Evolutionary conservation across 2,888 invertebrate genomes (phyloP), one percentile per base, ranked within the genome.

Genomic region (Trachelus stipa): DNA sequence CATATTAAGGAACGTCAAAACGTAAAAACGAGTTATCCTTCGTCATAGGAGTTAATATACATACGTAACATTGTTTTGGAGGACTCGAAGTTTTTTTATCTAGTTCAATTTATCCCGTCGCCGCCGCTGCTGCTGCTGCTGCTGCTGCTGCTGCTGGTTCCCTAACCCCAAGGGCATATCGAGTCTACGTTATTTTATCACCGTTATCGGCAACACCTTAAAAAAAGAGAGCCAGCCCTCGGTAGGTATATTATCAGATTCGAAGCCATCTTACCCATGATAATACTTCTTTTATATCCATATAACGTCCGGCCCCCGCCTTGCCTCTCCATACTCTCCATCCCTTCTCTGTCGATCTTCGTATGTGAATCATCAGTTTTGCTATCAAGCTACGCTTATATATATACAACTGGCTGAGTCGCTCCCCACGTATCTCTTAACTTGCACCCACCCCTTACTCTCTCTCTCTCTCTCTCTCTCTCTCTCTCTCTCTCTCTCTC

Each of bases 241-340:
- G 76, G 80, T 82, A 80, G 81, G 79, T 86, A 82, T 85, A 81
- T 87, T 86, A 88, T 89, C 88, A 84, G 88, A 88, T 88, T 86
- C 87, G 83, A 84, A 85, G 84, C 85, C 40, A 15, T 80, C 83
- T 81, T 82, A 79, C 85, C 84, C 84, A 83, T 86, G 87, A 88
- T 89, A 89, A 90, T 89, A 89, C 89, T 87, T 88, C 89, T 88
- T 87, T 87, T 88, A 89, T 89, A 88, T 88, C 89, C 88, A 88
- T 87, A 85, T 85, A 84, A 81, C 81, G 79, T 80, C 31, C n/a
- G n/a, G n/a, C 33, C 37, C 77, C 56, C 73, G 69, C 33, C 78
- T 30, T 77, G 73, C 73, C 74, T 23, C 15, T n/a, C 34, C 73
- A 15, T 15, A 69, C 69, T 68, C 68, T 68, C 78, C 23, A 73